Base-by-base conservation (phyloP, 2,888 invertebrate species). In the Matsumyia berberina region DNA sequence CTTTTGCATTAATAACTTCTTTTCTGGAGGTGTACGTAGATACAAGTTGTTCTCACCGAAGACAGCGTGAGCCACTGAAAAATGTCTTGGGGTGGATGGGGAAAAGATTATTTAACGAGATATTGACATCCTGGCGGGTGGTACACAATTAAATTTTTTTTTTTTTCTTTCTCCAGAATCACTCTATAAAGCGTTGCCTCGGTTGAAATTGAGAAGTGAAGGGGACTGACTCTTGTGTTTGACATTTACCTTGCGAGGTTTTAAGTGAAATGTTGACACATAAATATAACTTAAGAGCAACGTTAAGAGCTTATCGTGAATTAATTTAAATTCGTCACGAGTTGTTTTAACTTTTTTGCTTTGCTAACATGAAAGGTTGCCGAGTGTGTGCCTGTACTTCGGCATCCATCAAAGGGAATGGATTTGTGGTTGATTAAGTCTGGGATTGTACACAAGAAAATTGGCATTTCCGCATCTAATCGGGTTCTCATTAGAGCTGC, bases 1-100 rank as follows among this genome's bases (percentile, higher is more conserved):
- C 12, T 29, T 62, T 58, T 72, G 60, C 39, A 83, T 83, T 78
- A 78, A 83, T 83, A 83, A 82, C 62, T 58, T 78, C 55, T 64
- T 42, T 37, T 51, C 1, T 3, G 24, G 51, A 51, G 49, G 66
- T 51, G 33, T 5, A 24, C 15, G 33, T 29, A 46, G 12, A 17
- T 24, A 24, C 33, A 44, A 17, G 39, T 57, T 46, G 3, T 31
- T 51, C 42, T 0, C n/a, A n/a, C n/a, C 29, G 53, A 19, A 17
- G 15, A 11, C 12, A 17, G 17, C n/a, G 24, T 37, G 31, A 39
- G 12, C 9, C 12, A 11, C 35, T 31, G 46, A 60, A 15, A 70
- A 53, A 35, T 24, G 4, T 35, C 24, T 15, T 11, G 35, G 8
- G 11, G 15, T 29, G 33, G 33, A 29, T 76, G 17, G 39, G 19